phyloP scores from a whole-genome alignment of 2,113 vertebrate genomes.

The Rhegmatorhina hoffmannsi region DNA sequence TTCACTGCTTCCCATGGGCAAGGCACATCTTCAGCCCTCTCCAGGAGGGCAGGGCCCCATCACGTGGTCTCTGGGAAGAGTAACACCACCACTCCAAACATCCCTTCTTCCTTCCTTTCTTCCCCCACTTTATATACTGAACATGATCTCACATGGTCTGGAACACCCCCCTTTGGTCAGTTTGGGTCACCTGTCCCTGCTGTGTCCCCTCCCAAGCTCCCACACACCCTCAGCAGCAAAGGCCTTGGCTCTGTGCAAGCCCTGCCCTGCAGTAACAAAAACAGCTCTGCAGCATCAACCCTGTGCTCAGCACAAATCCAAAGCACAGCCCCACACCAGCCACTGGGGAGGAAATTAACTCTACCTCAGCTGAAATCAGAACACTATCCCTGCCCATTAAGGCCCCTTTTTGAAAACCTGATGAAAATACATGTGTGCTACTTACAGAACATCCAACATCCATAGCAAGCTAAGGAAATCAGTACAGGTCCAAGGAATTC shows the following conservation, averaged over 20 bases:
- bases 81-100: neutral
- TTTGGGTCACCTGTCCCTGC: neutral
- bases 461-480: neutral
- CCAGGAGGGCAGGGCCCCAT: neutral
- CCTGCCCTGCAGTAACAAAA: neutral
- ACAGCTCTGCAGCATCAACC: neutral
- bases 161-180: neutral
- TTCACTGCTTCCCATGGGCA: neutral
- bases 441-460: neutral
- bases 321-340: neutral
- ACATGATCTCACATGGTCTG: fast-evolving
- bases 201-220: neutral
- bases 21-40: neutral
- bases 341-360: neutral
- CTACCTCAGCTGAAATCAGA: neutral
- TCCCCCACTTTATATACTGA: fast-evolving
- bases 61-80: fast-evolving
- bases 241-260: neutral
- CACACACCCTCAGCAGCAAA: neutral
- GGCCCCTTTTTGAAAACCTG: neutral
- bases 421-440: fast-evolving
- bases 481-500: neutral
- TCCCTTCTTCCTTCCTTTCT: no score
- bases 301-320: neutral
- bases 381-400: neutral